Base-by-base conservation (phyloP, 2,113 vertebrate species). In the Rhizomys pruinosus region DNA sequence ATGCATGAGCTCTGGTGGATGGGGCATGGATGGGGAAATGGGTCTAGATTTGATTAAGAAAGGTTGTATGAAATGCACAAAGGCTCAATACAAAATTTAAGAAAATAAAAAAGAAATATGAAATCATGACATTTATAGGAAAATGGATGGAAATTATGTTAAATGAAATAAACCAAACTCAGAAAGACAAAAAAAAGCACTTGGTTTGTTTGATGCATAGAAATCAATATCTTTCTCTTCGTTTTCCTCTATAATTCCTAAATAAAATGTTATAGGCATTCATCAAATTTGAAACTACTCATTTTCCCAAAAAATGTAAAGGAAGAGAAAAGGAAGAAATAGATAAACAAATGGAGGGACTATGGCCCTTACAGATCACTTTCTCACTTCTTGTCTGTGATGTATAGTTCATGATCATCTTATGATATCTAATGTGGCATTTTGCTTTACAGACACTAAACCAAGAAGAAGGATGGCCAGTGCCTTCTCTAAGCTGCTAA, bases 401-500 rank as follows among this genome's bases (percentile, higher is more conserved):
- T 32, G 4, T 6, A n/a, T n/a, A 7, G 27, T 42, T 72, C 44
- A 34, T 59, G 13, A 23, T 52, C 39, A 1, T 73, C 27, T 32
- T 25, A 1, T 66, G 32, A 0, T 3, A 55, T 59, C 94, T 78
- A 9, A 92, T 0, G 39, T 27, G 29, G 7, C 9, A 89, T 34
- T 87, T 90, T 96, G 64, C 59, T 68, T 96, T 96, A 11, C 90
- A 98, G 97, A 95, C 72, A 89, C 59, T 29, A 2, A 39, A 79
- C 86, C 71, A 89, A 78, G 4, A 44, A 4, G 84, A 96, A 98
- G 77, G 87, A 99, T 99, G 99, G 98, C 99, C 74, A 98, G 97
- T 97, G 97, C 98, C 68, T 99, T 99, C 98, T 98, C 98, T 52
- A 98, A 98, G 89, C 87, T 99, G 97, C 97, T 99, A 78, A 98